Percentiles rank a stretch among this genome's conserved stretches.
These are phyloP conservation scores for Diadromus collaris DNA, from an alignment of 2,888 invertebrate genomes.

Conservation along the genomic window DNA sequence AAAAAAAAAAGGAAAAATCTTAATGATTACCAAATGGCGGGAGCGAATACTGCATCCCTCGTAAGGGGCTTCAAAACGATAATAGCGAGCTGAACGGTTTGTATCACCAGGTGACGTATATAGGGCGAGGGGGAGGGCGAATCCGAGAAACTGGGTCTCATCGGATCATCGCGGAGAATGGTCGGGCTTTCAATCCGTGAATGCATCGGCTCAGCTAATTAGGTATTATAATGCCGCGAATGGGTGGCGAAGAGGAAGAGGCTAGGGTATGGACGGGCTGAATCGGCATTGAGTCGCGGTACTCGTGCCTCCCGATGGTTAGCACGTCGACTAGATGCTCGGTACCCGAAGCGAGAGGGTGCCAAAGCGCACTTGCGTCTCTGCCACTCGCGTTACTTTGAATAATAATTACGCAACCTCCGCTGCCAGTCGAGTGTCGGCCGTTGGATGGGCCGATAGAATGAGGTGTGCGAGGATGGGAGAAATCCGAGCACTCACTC, in stretches of 20 bases:
- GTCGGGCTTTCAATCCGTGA: constrained; percentile 27
- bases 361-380: constrained; percentile 49
- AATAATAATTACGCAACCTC: constrained; percentile 59
- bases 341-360: constrained; percentile 15
- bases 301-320: constrained; percentile 24
- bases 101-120: neutral
- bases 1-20: too few relatives aligned
- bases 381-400: constrained; percentile 55
- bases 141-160: constrained; percentile 33
- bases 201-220: constrained; percentile 66
- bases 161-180: constrained; percentile 17
- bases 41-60: constrained; percentile 9
- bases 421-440: constrained; percentile 19
- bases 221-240: constrained; percentile 73
- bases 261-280: constrained; percentile 32
- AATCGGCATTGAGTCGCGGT: constrained; percentile 53
- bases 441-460: constrained; percentile 1
- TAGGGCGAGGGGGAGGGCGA: neutral
- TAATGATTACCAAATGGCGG: constrained; percentile 1
- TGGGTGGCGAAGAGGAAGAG: constrained; percentile 19
- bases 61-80: neutral
- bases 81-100: neutral
- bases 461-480: constrained; percentile 11
- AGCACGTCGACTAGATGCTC: constrained; percentile 26
- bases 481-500: constrained; percentile 37